Conservation (phyloP, 1,140 invertebrate species). For the Gonatopus flavifemur region DNA sequence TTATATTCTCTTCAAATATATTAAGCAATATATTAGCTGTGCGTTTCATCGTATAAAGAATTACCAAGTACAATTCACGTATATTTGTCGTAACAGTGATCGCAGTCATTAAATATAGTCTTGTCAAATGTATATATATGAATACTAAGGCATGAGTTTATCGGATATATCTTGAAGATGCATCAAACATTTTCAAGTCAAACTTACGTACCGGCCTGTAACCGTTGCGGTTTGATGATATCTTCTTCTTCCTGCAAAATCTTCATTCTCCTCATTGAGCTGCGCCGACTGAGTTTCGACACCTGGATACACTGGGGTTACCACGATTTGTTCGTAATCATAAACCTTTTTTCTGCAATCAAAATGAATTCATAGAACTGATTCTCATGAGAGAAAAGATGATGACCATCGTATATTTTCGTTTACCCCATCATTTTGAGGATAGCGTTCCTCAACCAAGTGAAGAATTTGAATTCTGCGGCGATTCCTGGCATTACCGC, state of each 20-base stretch:
- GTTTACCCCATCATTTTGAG: constrained; percentile 79
- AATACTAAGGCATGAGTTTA: neutral
- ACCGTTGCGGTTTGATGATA: constrained; percentile 89
- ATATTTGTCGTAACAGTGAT: too few relatives aligned
- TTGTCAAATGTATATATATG: constrained; percentile 5
- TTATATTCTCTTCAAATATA: constrained; percentile 4
- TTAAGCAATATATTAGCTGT: constrained; percentile 8
- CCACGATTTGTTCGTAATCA: constrained; percentile 88
- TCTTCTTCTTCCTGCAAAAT: constrained; percentile 85
- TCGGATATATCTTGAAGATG: neutral
- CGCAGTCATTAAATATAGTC: neutral
- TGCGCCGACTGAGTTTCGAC: constrained; percentile 81
- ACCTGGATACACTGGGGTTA: constrained; percentile 81
- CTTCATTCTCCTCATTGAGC: constrained; percentile 92
- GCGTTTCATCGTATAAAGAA: constrained; percentile 13
- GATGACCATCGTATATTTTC: too few relatives aligned
- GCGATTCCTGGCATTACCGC: constrained; percentile 90
- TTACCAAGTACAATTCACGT: constrained; percentile 4
- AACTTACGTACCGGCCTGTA: constrained; percentile 72
- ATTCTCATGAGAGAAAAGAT: neutral
- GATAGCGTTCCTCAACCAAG: constrained; percentile 77
- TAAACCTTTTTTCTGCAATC: constrained; percentile 68
- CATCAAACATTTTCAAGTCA: constrained; percentile 46
- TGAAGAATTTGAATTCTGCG: constrained; percentile 83
- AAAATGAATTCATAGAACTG: constrained; percentile 15